Evolutionary conservation across 2,113 vertebrate species (phyloP), one percentile per base, ranked within the genome.

Genomic region (Taxidea taxus): DNA sequence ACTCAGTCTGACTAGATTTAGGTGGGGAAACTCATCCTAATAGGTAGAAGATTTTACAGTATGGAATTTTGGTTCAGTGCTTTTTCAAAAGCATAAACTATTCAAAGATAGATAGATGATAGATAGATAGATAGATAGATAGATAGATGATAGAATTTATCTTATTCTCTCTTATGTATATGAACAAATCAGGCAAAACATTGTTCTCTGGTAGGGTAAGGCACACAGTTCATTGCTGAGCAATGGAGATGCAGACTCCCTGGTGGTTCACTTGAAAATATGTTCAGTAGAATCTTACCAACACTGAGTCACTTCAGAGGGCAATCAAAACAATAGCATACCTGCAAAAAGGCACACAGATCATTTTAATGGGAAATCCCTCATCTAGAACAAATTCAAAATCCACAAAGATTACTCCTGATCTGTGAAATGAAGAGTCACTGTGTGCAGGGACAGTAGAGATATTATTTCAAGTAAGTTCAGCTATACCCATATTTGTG

Each of bases 301-400:
- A 98, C 29, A 99, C 98, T 0, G 98, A 98, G 86, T 99, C 98
- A 81, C 96, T 99, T 98, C 99, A 98, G 54, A 98, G 99, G 25
- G 99, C 99, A 27, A 99, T 99, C 82, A 99, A 98, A 98, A 99
- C 99, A 84, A 99, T 99, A 18, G 99, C 99, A 64, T 99, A 99
- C 96, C 99, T 99, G 98, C 31, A 97, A 98, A 72, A 98, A 93
- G 95, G 42, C 13, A 66, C 25, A 68, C 15, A 34, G 31, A 47
- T 80, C 70, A 81, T 88, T 90, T 70, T 94, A 75, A 96, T 39
- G 39, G 29, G 68, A 97, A 80, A 81, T n/a, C 25, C 16, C 16
- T 95, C 62, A 75, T 27, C 58, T 37, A 91, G 20, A 86, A n/a
- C 25, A 97, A 94, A 97, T 72, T 96, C 31, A 91, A 96, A 90